These are phyloP conservation scores for Aricia artaxerxes DNA, from an alignment of 2,888 invertebrate genomes.

Conservation along the genomic window DNA sequence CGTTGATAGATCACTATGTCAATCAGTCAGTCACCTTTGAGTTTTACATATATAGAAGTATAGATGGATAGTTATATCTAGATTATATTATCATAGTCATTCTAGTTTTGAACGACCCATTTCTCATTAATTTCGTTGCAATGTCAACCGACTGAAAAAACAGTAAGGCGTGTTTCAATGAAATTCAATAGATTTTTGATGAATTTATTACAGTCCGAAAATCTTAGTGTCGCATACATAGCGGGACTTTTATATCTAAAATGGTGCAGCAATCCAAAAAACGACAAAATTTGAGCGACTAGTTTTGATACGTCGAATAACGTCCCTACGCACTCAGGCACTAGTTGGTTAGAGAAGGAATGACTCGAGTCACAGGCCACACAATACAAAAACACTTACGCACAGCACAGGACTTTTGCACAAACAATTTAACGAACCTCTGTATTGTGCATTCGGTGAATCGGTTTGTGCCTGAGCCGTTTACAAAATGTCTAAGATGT, in stretches of 20 bases:
- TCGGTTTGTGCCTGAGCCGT: neutral
- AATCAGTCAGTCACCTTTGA: no score
- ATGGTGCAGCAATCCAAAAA: constrained; percentile 33
- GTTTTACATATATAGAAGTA: no score
- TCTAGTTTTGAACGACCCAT: no score
- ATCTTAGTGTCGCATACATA: constrained; percentile 27
- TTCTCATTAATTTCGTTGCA: no score
- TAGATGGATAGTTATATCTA: no score
- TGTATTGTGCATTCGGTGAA: constrained; percentile 8
- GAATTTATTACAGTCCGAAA: constrained; percentile 33
- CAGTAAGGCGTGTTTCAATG: neutral
- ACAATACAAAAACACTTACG: neutral
- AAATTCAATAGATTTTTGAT: constrained; percentile 27
- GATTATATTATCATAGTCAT: no score
- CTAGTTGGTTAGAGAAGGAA: neutral
- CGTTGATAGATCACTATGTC: no score
- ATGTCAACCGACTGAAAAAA: no score
- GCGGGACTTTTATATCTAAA: constrained; percentile 30
- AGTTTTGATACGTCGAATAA: constrained; percentile 16
- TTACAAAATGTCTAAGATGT: constrained; percentile 9
- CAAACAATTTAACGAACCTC: constrained; percentile 14
- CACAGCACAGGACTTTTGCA: constrained; percentile 24
- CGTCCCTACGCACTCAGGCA: constrained; percentile 8
- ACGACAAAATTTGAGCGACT: constrained; percentile 30
- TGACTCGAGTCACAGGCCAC: neutral